Conservation (phyloP, 1,140 invertebrate species). For the Pentalonia nigronervosa region DNA sequence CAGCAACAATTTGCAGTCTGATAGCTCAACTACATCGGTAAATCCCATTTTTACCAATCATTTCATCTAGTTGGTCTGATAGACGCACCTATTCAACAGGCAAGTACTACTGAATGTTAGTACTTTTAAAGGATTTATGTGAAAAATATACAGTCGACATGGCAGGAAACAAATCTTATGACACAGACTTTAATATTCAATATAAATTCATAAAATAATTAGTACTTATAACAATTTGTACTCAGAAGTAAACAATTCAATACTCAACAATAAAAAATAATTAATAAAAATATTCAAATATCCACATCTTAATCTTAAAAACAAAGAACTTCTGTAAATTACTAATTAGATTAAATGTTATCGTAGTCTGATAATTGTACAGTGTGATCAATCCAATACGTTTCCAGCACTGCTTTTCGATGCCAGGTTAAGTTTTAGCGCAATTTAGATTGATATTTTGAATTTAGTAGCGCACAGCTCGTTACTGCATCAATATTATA, state of each 20-base stretch:
- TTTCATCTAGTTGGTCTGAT: not conserved
- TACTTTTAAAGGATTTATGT: not conserved
- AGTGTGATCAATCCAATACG: not conserved
- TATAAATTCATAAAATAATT: not conserved
- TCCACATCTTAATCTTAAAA: not conserved
- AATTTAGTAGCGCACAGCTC: conserved; percentile 31
- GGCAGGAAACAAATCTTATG: not conserved
- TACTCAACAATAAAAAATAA: not conserved
- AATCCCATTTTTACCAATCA: conserved; percentile 14
- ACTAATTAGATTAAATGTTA: not conserved
- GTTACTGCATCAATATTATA: not conserved
- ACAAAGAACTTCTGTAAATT: not conserved
- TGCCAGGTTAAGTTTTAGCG: not conserved
- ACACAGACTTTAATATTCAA: not conserved
- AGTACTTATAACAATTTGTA: too few species aligned
- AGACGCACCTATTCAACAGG: not conserved
- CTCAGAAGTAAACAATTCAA: too few species aligned
- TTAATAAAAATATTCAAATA: not conserved
- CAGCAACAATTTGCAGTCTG: not conserved
- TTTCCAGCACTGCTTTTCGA: not conserved
- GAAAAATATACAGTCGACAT: not conserved
- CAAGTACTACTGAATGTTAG: not conserved
- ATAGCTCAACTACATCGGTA: not conserved
- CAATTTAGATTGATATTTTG: conserved; percentile 34
- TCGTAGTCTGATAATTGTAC: not conserved